Conservation (phyloP, 23 tunicate species). For the Corella eumyota region DNA sequence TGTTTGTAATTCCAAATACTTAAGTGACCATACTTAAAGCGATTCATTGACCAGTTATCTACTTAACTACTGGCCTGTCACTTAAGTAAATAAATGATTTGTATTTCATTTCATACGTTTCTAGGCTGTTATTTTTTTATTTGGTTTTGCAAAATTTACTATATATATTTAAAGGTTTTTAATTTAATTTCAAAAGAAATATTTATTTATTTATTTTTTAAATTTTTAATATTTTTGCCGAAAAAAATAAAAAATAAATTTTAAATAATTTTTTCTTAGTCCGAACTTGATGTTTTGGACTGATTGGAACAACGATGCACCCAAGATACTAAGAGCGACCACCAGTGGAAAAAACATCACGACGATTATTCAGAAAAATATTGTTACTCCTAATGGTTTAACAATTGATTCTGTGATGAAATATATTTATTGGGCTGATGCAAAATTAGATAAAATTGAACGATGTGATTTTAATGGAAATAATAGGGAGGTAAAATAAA, state of each 20-base stretch:
- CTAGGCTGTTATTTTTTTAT: too few species aligned
- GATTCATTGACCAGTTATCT: too few species aligned
- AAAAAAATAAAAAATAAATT: background rate
- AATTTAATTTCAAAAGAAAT: background rate
- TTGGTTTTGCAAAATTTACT: too few species aligned
- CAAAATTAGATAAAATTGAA: slow-evolving; percentile 66
- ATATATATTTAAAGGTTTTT: background rate
- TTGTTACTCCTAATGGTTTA: slow-evolving; percentile 62
- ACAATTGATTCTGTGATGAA: slow-evolving; percentile 38
- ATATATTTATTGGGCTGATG: slow-evolving; percentile 78
- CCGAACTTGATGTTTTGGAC: slow-evolving; percentile 79
- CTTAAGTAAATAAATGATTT: too few species aligned
- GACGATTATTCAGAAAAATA: slow-evolving; percentile 22
- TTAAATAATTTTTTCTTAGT: slow-evolving; percentile 18
- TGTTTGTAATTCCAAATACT: too few species aligned
- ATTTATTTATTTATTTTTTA: background rate
- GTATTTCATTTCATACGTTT: too few species aligned
- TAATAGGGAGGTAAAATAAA: slow-evolving; percentile 30
- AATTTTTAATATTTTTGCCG: background rate
- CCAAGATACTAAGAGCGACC: slow-evolving; percentile 32
- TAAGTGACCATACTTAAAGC: too few species aligned
- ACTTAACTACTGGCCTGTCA: too few species aligned
- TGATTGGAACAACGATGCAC: slow-evolving; percentile 52
- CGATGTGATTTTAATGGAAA: slow-evolving; percentile 56
- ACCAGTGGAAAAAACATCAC: slow-evolving; percentile 17